Conservation (phyloP, 2,888 invertebrate species). For the Baccha elongata region DNA sequence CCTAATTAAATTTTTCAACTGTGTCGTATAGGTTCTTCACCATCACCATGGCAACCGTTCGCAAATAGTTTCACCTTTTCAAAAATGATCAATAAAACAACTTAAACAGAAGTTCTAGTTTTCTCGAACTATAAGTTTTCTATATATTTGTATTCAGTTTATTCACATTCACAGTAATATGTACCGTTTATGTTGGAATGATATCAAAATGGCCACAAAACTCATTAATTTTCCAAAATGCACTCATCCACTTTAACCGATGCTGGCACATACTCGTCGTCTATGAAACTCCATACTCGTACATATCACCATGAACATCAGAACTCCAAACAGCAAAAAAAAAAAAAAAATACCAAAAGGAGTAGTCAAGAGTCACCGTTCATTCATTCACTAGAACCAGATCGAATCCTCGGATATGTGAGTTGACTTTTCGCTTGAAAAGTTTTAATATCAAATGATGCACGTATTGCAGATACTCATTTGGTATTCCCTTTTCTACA, state of each 20-base stretch:
- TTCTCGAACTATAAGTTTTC: too few relatives aligned
- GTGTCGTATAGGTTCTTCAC: too few relatives aligned
- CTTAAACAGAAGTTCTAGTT: too few relatives aligned
- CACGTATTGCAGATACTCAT: slow-evolving; percentile 73
- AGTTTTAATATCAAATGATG: slow-evolving; percentile 71
- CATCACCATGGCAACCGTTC: too few relatives aligned
- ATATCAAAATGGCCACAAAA: slow-evolving; percentile 19
- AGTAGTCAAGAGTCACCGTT: slow-evolving; percentile 22
- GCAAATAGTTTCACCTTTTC: too few relatives aligned
- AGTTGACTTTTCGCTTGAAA: slow-evolving; percentile 49
- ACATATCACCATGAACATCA: slow-evolving; percentile 11
- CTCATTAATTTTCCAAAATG: slow-evolving; percentile 39
- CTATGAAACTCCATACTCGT: background rate
- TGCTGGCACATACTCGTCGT: slow-evolving; percentile 1
- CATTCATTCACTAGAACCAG: slow-evolving; percentile 19
- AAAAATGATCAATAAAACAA: too few relatives aligned
- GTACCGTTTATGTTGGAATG: too few relatives aligned
- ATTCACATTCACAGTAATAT: too few relatives aligned
- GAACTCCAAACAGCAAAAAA: background rate
- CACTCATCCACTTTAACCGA: slow-evolving; percentile 21
- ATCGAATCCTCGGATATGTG: slow-evolving; percentile 57
- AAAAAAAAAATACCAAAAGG: background rate
- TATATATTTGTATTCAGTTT: too few relatives aligned
- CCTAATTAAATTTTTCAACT: too few relatives aligned
- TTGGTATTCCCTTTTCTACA: slow-evolving; percentile 67